Evolutionary conservation across 1,140 invertebrate genomes (phyloP).

Genomic region (Drosophila pectinifera): DNA sequence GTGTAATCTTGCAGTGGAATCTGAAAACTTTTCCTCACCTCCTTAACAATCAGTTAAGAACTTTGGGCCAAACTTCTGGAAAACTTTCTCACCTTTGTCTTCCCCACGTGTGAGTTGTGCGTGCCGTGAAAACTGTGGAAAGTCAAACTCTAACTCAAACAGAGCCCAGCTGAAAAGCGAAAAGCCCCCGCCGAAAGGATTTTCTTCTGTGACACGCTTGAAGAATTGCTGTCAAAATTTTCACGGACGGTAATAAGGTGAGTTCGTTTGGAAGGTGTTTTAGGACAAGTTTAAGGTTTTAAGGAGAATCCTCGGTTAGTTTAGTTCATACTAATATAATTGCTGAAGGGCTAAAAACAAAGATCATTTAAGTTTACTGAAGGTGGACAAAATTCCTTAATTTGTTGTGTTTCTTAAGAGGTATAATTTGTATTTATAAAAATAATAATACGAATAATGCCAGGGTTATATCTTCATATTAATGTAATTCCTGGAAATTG

Average conservation of each 20-base stretch:
- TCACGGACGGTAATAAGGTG: conserved; percentile 85
- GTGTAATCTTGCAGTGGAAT: conserved; percentile 30
- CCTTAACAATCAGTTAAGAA: conserved; percentile 32
- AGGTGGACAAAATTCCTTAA: too few relatives aligned
- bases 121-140: conserved; percentile 35
- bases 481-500: too few relatives aligned
- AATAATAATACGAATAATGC: too few relatives aligned
- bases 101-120: conserved; percentile 31
- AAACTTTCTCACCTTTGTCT: conserved; percentile 54
- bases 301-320: too few relatives aligned
- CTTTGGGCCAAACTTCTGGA: conserved; percentile 42
- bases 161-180: conserved; percentile 5
- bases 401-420: too few relatives aligned
- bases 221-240: conserved; percentile 84
- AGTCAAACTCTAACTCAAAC: conserved; percentile 36
- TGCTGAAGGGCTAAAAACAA: not conserved
- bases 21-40: conserved; percentile 17
- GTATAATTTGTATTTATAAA: too few relatives aligned
- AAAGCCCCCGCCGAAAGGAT: conserved; percentile 49
- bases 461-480: too few relatives aligned
- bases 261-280: too few relatives aligned
- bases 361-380: not conserved
- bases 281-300: not conserved
- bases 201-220: conserved; percentile 77
- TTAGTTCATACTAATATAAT: too few relatives aligned